Evolutionary conservation across 2,797 vertebrate genomes (phyloP).

Genomic region (Stomatorhinus walkeri): DNA sequence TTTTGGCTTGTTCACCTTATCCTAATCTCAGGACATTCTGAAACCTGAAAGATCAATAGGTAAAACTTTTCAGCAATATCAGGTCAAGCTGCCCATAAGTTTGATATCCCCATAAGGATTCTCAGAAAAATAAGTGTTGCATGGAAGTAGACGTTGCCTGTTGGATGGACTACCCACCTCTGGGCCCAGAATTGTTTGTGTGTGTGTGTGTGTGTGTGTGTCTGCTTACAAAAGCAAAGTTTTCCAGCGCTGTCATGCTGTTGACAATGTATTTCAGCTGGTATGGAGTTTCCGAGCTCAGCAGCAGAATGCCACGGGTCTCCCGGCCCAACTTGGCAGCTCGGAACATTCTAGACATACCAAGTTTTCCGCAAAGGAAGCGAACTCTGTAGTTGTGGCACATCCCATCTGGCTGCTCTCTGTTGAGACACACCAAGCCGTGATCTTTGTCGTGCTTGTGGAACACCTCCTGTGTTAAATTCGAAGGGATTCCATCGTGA

Average conservation of each 20-base stretch:
- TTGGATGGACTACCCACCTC: neutral
- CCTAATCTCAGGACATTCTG: neutral
- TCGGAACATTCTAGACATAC: constrained; percentile 51
- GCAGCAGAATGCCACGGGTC: neutral
- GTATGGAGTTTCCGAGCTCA: neutral
- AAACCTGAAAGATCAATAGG: neutral
- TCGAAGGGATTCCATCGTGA: constrained; percentile 56
- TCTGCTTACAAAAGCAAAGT: neutral
- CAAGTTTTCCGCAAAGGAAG: constrained; percentile 85
- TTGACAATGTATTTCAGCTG: neutral
- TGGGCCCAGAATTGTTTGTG: neutral
- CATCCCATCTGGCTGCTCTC: constrained; percentile 63
- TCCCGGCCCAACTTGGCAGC: neutral
- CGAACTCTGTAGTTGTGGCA: constrained; percentile 83
- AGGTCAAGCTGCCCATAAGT: neutral
- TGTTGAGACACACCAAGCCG: constrained; percentile 78
- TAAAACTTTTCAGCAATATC: neutral
- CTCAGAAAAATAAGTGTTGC: neutral
- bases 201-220: neutral
- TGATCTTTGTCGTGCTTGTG: constrained; percentile 76
- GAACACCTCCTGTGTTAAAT: constrained; percentile 72
- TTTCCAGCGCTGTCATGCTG: neutral
- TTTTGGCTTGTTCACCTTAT: neutral
- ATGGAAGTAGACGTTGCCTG: neutral
- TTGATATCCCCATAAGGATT: neutral